Conservation (phyloP, 2,797 vertebrate genomes). For the Miichthys miiuy region DNA sequence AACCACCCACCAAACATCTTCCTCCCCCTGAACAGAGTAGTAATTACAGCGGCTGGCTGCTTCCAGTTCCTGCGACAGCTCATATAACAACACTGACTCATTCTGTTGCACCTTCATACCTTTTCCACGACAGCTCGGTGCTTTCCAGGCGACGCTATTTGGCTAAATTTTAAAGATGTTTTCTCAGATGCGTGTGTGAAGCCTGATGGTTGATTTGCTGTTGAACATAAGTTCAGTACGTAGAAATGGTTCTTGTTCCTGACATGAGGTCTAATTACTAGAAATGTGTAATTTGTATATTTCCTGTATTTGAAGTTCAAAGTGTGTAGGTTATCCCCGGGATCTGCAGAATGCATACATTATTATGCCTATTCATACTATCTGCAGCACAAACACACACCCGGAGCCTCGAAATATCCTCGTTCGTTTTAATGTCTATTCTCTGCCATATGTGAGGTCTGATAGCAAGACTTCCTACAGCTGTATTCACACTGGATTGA, state of each 20-base stretch:
- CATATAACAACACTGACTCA: background rate
- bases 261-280: background rate
- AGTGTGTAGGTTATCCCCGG: background rate
- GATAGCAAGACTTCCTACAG: constrained; percentile 29
- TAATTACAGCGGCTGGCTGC: constrained; percentile 13
- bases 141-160: background rate
- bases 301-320: too few species aligned
- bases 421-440: background rate
- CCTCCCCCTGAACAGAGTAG: background rate
- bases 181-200: background rate
- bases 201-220: background rate
- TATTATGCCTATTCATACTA: background rate
- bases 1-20: background rate
- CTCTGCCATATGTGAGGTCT: constrained; percentile 37
- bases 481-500: constrained; percentile 14
- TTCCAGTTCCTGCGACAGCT: constrained; percentile 3
- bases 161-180: background rate
- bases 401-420: background rate
- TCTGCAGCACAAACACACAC: background rate
- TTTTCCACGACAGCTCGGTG: background rate
- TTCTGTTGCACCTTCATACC: background rate
- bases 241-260: too few species aligned
- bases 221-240: background rate
- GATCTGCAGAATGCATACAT: background rate
- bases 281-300: background rate